Evolutionary conservation across 2,888 invertebrate genomes (phyloP).

Genomic region (Helicoverpa assulta): DNA sequence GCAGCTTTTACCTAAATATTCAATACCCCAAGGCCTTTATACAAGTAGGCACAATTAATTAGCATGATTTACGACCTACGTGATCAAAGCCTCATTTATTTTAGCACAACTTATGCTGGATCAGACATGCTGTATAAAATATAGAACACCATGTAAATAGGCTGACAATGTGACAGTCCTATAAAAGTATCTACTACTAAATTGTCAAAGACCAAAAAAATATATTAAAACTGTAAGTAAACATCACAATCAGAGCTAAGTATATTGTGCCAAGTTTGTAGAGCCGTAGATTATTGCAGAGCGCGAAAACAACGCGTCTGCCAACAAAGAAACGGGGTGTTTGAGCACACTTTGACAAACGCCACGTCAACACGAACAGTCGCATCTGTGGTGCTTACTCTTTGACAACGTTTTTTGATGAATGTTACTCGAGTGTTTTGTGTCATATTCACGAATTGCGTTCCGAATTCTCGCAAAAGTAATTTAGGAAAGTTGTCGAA

Average conservation of each 20-base stretch:
- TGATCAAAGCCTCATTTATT: slow-evolving; percentile 38
- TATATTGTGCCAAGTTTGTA: slow-evolving; percentile 73
- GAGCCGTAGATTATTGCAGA: slow-evolving; percentile 70
- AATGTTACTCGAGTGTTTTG: slow-evolving; percentile 66
- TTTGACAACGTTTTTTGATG: slow-evolving; percentile 71
- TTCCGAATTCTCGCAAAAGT: slow-evolving; percentile 49
- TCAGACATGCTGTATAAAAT: neutral
- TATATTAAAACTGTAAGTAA: slow-evolving; percentile 57
- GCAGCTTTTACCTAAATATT: slow-evolving; percentile 25
- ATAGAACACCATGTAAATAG: neutral
- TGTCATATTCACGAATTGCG: slow-evolving; percentile 57
- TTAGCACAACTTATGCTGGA: slow-evolving; percentile 9
- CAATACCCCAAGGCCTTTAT: slow-evolving; percentile 35
- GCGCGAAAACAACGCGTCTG: slow-evolving; percentile 69
- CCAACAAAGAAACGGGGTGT: slow-evolving; percentile 77
- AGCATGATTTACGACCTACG: slow-evolving; percentile 51
- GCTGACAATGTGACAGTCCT: neutral
- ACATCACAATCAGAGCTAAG: slow-evolving; percentile 59
- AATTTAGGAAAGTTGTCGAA: slow-evolving; percentile 50
- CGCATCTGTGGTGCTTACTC: slow-evolving; percentile 70
- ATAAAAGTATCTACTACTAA: neutral
- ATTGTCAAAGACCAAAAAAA: slow-evolving; percentile 37
- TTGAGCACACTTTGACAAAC: slow-evolving; percentile 72
- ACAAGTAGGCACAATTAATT: slow-evolving; percentile 53
- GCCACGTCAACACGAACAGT: slow-evolving; percentile 63